These are phyloP conservation scores for Tinea semifulvella DNA, from an alignment of 2,888 invertebrate genomes.

Conservation along the genomic window DNA sequence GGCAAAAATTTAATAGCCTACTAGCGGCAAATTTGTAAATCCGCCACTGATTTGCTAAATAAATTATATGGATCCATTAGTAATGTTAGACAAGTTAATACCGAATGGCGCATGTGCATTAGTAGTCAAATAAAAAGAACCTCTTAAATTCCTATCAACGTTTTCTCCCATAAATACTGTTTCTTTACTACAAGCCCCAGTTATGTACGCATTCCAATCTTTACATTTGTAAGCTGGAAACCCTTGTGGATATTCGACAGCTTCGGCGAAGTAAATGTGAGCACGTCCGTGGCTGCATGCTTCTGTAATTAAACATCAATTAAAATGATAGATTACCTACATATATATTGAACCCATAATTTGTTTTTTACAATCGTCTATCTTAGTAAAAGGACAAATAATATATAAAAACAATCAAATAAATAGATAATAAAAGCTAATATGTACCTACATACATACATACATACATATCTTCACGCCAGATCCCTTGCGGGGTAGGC, in stretches of 20 bases:
- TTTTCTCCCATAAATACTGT: slow-evolving; percentile 65
- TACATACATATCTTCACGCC: too few relatives aligned
- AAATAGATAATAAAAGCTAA: too few relatives aligned
- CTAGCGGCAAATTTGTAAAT: too few relatives aligned
- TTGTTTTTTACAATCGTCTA: too few relatives aligned
- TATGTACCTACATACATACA: too few relatives aligned
- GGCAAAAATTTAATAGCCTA: too few relatives aligned
- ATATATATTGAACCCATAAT: not conserved
- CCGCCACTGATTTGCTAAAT: too few relatives aligned
- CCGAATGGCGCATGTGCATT: slow-evolving; percentile 61
- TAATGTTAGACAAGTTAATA: too few relatives aligned
- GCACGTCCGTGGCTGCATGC: slow-evolving; percentile 74
- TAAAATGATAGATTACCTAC: not conserved
- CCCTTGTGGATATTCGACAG: slow-evolving; percentile 56
- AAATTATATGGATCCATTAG: too few relatives aligned
- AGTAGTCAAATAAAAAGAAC: slow-evolving; percentile 68
- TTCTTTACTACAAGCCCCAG: slow-evolving; percentile 26
- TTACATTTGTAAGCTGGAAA: slow-evolving; percentile 65
- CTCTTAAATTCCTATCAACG: slow-evolving; percentile 40
- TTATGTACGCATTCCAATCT: slow-evolving; percentile 40
- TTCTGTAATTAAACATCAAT: slow-evolving; percentile 39
- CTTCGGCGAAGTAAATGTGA: slow-evolving; percentile 69
- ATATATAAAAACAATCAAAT: too few relatives aligned
- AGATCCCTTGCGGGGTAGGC: too few relatives aligned
- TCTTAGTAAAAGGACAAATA: too few relatives aligned